Percentiles rank a stretch among this genome's conserved stretches.
Evolutionary conservation across 2,113 vertebrate genomes (phyloP).

Genomic region (Hoplias malabaricus): DNA sequence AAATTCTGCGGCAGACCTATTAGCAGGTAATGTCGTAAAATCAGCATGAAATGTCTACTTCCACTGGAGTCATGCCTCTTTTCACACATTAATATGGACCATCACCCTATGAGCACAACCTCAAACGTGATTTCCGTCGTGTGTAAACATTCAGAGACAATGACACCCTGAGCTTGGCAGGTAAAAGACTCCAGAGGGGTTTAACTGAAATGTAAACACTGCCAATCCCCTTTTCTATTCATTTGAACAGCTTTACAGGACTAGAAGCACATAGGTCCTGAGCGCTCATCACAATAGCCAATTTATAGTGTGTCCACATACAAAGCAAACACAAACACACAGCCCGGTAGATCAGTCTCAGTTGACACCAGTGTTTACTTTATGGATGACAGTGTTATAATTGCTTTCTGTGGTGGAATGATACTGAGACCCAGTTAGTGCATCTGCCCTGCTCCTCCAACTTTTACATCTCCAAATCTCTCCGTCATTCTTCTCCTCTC

Average conservation of each 20-base stretch:
- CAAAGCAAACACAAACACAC: constrained; percentile 34
- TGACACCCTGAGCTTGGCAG: background rate
- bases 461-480: constrained; percentile 10
- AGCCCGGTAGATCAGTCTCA: constrained; percentile 41
- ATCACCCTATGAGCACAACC: background rate
- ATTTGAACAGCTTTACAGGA: constrained; percentile 22
- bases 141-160: background rate
- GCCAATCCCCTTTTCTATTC: background rate
- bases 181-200: background rate
- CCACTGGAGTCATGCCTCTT: background rate
- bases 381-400: constrained; percentile 44
- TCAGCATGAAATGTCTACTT: background rate
- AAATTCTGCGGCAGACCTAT: background rate
- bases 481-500: background rate
- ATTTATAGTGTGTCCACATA: background rate
- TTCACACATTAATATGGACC: background rate
- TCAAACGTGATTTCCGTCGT: background rate
- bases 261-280: background rate
- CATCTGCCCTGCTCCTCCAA: background rate
- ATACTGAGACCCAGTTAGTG: constrained; percentile 17
- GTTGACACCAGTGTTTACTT: constrained; percentile 54
- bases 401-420: constrained; percentile 43
- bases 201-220: background rate
- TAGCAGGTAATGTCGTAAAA: background rate
- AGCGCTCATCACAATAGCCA: background rate